Base-by-base conservation (phyloP, 2,888 invertebrate genomes). In the Xylota sylvarum region DNA sequence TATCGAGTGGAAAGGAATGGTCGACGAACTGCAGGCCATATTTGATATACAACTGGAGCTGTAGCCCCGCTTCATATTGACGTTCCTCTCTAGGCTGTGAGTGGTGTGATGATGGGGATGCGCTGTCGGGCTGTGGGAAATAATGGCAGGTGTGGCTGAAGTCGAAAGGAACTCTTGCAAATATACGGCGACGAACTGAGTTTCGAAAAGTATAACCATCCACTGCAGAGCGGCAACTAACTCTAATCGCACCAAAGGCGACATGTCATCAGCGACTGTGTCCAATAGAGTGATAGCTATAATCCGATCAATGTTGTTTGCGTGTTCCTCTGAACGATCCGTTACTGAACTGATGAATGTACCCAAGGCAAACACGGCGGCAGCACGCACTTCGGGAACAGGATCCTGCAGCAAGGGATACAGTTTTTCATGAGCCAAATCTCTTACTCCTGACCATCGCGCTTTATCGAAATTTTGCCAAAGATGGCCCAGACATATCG, bases 391-490 rank as follows among this genome's bases (percentile, higher is more conserved):
- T 94, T 99, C 98, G 0, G 99, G 97, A 55, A 96, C 95, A 2
- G 95, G 94, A 93, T 98, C 98, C 82, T 94, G 94, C 67, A 99
- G 93, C 88, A 98, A 93, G 60, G 94, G 94, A 90, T 96, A 97
- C 10, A 99, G 94, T 92, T 99, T 98, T 92, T 99, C 99, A 92
- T 98, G 98, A n/a, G 99, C 98, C 89, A 96, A 95, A 92, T 98
- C 98, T 10, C 99, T 94, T 23, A 98, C 98, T 17, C 98, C 99
- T 78, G 97, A 97, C 99, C 99, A 99, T 88, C 97, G 94, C 5
- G 97, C 97, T 90, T 95, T 95, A 89, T 97, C 97, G 91, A 96
- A 97, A 90, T 96, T 96, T 89, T 97, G 96, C 98, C 98, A 98
- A 88, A 98, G 94, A 77, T 96, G 94, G 30, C 98, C 99, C 88